These are phyloP conservation scores for Tachuris rubrigastra DNA, from an alignment of 2,113 vertebrate species.

Conservation along the genomic window DNA sequence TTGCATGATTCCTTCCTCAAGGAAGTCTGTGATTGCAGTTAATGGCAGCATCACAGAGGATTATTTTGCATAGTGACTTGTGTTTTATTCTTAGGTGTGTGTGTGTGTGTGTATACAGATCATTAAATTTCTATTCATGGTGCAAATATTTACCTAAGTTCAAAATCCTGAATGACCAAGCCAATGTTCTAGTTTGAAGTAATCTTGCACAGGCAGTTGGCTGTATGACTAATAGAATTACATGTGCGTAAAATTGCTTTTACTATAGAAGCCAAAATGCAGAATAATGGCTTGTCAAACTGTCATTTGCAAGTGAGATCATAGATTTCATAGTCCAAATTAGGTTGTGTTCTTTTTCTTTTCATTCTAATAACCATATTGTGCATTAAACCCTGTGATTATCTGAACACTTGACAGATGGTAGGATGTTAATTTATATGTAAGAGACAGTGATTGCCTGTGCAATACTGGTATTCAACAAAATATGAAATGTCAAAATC, in stretches of 20 bases:
- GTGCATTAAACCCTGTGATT: conserved; percentile 81
- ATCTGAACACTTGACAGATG: conserved; percentile 82
- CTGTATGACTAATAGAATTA: conserved; percentile 76
- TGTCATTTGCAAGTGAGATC: conserved; percentile 78
- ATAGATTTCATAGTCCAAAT: conserved; percentile 80
- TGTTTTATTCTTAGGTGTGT: conserved; percentile 11
- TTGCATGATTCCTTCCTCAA: not conserved
- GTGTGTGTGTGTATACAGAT: not conserved
- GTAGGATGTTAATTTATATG: conserved; percentile 81
- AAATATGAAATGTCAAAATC: conserved; percentile 79
- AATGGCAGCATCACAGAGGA: not conserved
- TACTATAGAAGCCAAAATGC: conserved; percentile 71
- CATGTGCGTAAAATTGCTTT: conserved; percentile 67
- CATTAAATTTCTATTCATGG: conserved; percentile 10
- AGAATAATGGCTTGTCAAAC: conserved; percentile 81
- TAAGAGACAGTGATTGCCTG: conserved; percentile 77
- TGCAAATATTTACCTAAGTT: conserved; percentile 65
- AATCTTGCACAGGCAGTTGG: conserved; percentile 68
- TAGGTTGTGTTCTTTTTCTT: conserved; percentile 79
- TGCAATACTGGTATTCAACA: conserved; percentile 61
- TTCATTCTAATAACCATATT: conserved; percentile 83
- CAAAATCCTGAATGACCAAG: conserved; percentile 71
- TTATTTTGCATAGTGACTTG: not conserved
- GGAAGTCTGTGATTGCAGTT: not conserved
- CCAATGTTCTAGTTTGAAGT: conserved; percentile 63